phyloP scores from a whole-genome alignment of 2,888 invertebrate species.

The Aelia acuminata region DNA sequence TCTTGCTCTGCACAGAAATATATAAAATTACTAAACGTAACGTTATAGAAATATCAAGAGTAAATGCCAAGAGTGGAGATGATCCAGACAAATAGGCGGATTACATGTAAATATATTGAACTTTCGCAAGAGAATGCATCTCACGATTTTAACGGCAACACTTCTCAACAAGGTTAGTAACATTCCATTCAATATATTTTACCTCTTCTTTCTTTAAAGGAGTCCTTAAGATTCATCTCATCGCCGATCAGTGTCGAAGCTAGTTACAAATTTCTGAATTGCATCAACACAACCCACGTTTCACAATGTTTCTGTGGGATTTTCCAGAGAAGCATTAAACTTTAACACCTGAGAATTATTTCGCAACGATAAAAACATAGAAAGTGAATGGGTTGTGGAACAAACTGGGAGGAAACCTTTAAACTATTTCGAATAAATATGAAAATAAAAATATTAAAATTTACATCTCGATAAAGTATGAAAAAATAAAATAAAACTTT shows the following conservation, averaged over 20 bases:
- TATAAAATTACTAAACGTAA: not conserved
- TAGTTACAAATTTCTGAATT: not conserved
- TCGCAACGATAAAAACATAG: not conserved
- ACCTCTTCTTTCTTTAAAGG: not conserved
- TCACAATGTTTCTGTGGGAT: not conserved
- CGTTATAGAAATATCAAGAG: not conserved
- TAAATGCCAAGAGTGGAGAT: not conserved
- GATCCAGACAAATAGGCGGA: not conserved
- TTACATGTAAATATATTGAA: not conserved
- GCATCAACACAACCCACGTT: not conserved
- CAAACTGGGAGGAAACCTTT: no score
- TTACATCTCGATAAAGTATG: no score
- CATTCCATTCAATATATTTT: slow-evolving; percentile 11
- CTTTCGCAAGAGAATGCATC: not conserved
- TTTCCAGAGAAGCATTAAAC: not conserved
- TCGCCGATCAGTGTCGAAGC: not conserved
- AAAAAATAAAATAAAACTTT: no score
- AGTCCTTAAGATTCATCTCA: not conserved
- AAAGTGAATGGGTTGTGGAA: no score
- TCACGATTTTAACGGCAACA: slow-evolving; percentile 14
- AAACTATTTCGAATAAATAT: no score
- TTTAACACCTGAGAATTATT: not conserved
- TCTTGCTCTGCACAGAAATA: not conserved
- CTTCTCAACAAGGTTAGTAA: not conserved
- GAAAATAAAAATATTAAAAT: no score